A percentile compares a stretch with the other conserved stretches of the same genome.
Conservation (phyloP, 2,797 vertebrate genomes). For the Sebastes goodei region DNA sequence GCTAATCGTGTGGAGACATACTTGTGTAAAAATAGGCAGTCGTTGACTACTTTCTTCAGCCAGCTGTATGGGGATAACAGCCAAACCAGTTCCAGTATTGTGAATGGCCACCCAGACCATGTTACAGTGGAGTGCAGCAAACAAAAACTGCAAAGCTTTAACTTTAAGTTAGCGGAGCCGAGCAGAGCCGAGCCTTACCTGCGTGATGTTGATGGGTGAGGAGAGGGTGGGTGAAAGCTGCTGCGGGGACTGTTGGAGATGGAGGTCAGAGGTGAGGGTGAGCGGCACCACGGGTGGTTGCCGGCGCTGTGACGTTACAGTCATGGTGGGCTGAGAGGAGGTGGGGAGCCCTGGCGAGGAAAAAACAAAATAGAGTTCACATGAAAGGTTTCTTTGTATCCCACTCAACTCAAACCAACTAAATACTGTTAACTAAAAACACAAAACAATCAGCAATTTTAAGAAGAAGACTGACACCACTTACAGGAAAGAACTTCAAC, state of each 20-base stretch:
- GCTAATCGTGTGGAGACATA: neutral
- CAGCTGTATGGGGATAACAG: neutral
- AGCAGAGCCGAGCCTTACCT: conserved; percentile 77
- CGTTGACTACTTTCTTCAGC: neutral
- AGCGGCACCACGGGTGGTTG: conserved; percentile 86
- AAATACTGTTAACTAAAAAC: neutral
- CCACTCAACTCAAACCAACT: neutral
- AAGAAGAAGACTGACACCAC: neutral
- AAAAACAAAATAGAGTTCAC: neutral
- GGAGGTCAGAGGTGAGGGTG: conserved; percentile 87
- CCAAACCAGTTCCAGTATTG: neutral
- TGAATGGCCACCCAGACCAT: neutral
- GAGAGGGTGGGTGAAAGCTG: conserved; percentile 91
- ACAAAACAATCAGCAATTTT: neutral
- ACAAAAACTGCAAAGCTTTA: neutral
- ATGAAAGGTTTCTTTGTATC: neutral
- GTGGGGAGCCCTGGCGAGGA: conserved; percentile 84
- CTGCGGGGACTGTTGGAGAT: conserved; percentile 86
- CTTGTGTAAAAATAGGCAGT: neutral
- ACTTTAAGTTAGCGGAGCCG: neutral
- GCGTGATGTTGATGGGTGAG: conserved; percentile 88
- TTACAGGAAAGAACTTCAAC: neutral
- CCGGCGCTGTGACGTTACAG: conserved; percentile 84
- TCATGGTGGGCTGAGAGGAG: conserved; percentile 82
- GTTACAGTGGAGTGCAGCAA: neutral